Percentiles rank a stretch among this genome's conserved stretches.
phyloP scores from a whole-genome alignment of 2,797 vertebrate genomes.

The Pterois miles region DNA sequence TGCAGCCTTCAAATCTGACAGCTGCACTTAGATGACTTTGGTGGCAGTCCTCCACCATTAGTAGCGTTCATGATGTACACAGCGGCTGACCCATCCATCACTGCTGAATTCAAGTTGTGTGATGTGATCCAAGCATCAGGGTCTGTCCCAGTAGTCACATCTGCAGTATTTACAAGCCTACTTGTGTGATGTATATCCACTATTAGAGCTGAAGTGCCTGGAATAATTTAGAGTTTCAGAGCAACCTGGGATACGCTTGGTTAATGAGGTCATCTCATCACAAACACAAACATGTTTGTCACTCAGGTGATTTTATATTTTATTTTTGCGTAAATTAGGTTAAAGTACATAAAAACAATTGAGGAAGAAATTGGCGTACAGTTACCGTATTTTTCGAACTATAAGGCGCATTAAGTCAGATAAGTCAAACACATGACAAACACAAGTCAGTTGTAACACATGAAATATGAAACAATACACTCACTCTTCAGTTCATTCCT shows the following conservation, averaged over 20 bases:
- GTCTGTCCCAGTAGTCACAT: neutral
- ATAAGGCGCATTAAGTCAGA: no score
- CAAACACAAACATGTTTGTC: neutral
- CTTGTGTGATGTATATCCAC: neutral
- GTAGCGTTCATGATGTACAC: slow-evolving; percentile 14
- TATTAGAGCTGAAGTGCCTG: neutral
- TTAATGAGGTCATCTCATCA: neutral
- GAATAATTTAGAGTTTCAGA: neutral
- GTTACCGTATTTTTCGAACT: no score
- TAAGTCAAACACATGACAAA: no score
- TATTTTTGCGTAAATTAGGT: neutral
- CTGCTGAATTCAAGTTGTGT: neutral
- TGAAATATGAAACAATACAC: no score
- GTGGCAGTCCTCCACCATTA: slow-evolving; percentile 23
- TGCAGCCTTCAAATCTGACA: slow-evolving; percentile 43
- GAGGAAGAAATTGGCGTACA: no score
- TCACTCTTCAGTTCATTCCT: no score
- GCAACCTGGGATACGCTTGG: no score
- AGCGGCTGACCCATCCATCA: slow-evolving; percentile 13
- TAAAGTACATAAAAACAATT: neutral
- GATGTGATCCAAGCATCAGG: neutral
- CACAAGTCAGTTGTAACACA: no score
- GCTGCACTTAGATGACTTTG: slow-evolving; percentile 16
- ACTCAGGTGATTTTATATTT: neutral
- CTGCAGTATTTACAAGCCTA: neutral